Evolutionary conservation across 2,888 invertebrate species (phyloP).

Genomic region (Metopia argyrocephala): DNA sequence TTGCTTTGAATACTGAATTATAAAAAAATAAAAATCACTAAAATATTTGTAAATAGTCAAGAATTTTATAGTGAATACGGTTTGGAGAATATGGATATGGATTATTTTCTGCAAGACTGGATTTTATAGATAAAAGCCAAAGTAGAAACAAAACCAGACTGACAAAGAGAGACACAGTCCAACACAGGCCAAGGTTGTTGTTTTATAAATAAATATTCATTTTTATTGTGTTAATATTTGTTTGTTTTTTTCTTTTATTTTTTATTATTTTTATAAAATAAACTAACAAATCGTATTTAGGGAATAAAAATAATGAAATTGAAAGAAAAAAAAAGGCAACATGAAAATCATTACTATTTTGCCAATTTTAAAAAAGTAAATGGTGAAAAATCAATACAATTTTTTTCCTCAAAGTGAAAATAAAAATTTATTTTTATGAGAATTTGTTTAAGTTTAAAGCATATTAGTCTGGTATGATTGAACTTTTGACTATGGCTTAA

Average conservation of each 20-base stretch:
- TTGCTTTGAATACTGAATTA: too few relatives aligned
- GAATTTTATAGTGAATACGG: slow-evolving; percentile 6
- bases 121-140: background rate
- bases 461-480: too few relatives aligned
- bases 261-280: slow-evolving; percentile 36
- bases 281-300: slow-evolving; percentile 44
- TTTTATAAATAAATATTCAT: too few relatives aligned
- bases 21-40: too few relatives aligned
- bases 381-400: slow-evolving; percentile 14
- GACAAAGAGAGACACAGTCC: background rate
- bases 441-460: too few relatives aligned
- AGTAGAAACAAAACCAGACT: background rate
- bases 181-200: slow-evolving; percentile 38
- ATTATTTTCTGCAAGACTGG: slow-evolving; percentile 1
- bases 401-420: background rate
- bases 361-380: background rate
- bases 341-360: background rate
- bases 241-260: too few relatives aligned
- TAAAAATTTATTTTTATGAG: background rate
- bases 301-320: background rate
- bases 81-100: background rate
- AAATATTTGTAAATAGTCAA: background rate
- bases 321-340: background rate
- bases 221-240: too few relatives aligned
- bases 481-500: too few relatives aligned